Base-by-base conservation (phyloP, 2,888 invertebrate genomes). In the Mesorhabditis sp. region DNA sequence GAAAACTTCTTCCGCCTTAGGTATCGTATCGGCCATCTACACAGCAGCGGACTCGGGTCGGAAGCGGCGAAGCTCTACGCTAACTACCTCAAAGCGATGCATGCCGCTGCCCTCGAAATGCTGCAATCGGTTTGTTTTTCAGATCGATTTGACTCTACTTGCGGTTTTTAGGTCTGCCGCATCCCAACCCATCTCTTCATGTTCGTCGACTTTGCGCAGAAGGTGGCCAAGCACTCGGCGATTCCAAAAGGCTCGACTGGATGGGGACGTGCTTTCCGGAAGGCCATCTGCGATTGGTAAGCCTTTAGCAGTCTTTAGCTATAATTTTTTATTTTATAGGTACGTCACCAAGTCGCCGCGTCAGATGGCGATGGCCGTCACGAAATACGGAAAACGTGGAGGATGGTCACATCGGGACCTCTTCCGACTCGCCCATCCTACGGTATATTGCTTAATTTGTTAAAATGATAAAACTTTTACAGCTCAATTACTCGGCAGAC, bases 341-440 rank as follows among this genome's bases (percentile, higher is more conserved):
- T 83, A 83, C 66, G 73, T 87, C 41, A 87, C 86, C 4, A 90
- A 90, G 84, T 88, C 89, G 13, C 89, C 91, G 0, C 85, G 89
- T 84, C 89, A 90, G 67, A 87, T 92, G 62, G 90, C 90, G 0
- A 88, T 89, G 78, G 90, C 90, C 76, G 88, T 91, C 41, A 90
- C 90, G 4, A 89, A 89, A 82, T 89, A 89, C 69, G 89, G 89
- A 67, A 89, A 90, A 6, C 89, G 90, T 74, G 89, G 91, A 79
- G 91, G 91, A 4, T 91, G 92, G 88, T 89, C 90, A 0, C 92
- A 92, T 84, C 90, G 90, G 80, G 92, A 91, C 78, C 87, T 92
- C n/a, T 87, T 90, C 89, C 83, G 87, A 45, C 79, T 86, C 61
- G 75, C 82, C 45, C 86, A 87, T 74, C 80, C 85, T 0, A 75